Conservation (phyloP, 2,888 invertebrate species). For the Calliphora vomitoria region DNA sequence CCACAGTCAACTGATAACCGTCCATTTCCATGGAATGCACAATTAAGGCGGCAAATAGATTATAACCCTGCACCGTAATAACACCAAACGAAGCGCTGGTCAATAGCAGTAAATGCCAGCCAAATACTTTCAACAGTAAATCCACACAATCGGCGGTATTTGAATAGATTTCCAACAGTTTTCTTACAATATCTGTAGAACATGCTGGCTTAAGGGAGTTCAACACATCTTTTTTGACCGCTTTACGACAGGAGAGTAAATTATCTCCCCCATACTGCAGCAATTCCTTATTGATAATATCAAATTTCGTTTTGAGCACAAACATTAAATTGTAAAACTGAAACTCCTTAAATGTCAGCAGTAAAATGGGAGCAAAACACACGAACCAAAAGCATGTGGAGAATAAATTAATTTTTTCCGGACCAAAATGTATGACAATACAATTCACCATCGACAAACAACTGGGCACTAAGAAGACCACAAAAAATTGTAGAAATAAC, state of each 20-base stretch:
- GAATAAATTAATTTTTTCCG: constrained; percentile 30
- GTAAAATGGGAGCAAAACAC: constrained; percentile 78
- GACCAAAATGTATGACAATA: constrained; percentile 75
- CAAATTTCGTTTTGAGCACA: constrained; percentile 77
- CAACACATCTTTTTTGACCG: not conserved
- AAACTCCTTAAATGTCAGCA: constrained; percentile 78
- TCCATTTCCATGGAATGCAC: constrained; percentile 76
- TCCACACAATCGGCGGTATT: constrained; percentile 76
- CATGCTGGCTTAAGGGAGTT: constrained; percentile 7
- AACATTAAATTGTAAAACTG: constrained; percentile 79
- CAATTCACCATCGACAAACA: constrained; percentile 79
- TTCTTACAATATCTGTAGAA: constrained; percentile 71
- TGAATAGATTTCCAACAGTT: constrained; percentile 76
- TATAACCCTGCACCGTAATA: constrained; percentile 79
- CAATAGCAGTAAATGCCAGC: constrained; percentile 77
- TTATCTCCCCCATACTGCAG: constrained; percentile 55
- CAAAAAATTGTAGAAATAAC: constrained; percentile 74
- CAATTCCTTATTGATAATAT: constrained; percentile 75
- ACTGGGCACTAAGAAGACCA: constrained; percentile 75
- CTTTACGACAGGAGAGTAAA: not conserved
- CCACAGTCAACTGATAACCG: constrained; percentile 75
- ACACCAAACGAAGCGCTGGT: constrained; percentile 78
- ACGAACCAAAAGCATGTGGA: constrained; percentile 79
- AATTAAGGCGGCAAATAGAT: constrained; percentile 78
- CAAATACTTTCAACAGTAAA: constrained; percentile 76